Base-by-base conservation (phyloP, 2,888 invertebrate species). In the Prosopocoilus inquinatus region DNA sequence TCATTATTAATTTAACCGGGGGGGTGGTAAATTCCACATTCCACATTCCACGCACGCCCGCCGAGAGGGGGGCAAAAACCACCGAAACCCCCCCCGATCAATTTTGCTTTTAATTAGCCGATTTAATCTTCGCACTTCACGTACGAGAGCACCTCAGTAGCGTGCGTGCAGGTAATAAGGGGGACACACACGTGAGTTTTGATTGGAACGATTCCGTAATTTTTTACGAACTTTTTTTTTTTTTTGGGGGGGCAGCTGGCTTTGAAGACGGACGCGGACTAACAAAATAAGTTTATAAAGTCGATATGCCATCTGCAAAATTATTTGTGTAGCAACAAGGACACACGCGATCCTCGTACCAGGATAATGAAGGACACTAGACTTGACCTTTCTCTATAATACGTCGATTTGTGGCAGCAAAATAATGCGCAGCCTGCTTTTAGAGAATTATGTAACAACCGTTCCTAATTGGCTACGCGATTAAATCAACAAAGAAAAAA, bases 311-410 rank as follows among this genome's bases (percentile, higher is more conserved):
- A 57, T 60, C 56, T 38, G 59, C 57, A 60, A 55, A n/a, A 62
- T 64, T 58, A 58, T 60, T 60, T 59, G 58, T 64, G 49, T 57
- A 60, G 64, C 62, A 60, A 64, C 66, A 69, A 68, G 69, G 67
- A 59, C 67, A 64, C 70, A 70, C 72, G 73, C 72, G 69, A 73
- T 67, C 51, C 59, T 56, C 69, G 74, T 74, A 68, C 73, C 74
- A 72, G 70, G 72, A 67, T 61, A 66, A 58, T 57, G 58, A 65
- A 60, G 66, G 64, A 61, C 66, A 61, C 56, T 64, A 62, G 66
- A 67, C 71, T 70, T 73, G 73, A 73, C 73, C 73, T 73, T 70
- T 59, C 52, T 44, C 12, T 15, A 41, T 15, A 41, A 41, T 15
- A 41, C 36, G 41, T 41, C 41, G 41, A 41, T 41, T 41, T 11